phyloP scores from a whole-genome alignment of 2,888 invertebrate genomes.

The Macrosiphum euphorbiae region DNA sequence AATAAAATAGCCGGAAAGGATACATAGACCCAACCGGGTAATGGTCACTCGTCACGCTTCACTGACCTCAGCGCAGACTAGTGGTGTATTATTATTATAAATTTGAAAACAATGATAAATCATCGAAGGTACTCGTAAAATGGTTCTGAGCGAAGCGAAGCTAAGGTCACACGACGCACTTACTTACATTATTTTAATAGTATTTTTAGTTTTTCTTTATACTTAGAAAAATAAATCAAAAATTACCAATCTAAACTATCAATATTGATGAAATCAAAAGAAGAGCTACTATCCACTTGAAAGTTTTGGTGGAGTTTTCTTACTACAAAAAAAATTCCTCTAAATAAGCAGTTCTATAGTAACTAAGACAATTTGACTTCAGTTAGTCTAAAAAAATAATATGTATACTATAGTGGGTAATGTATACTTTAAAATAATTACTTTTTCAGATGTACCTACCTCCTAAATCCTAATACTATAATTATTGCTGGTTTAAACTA shows the following conservation, averaged over 20 bases:
- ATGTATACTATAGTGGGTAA: not conserved
- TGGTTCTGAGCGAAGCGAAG: not conserved
- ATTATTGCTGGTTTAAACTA: not conserved
- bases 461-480: not conserved
- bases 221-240: not conserved
- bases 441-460: not conserved
- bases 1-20: slow-evolving; percentile 9
- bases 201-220: not conserved
- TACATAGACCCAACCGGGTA: not conserved
- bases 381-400: not conserved
- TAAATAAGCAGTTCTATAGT: not conserved
- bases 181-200: not conserved
- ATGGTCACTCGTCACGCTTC: slow-evolving; percentile 8
- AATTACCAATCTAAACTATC: not conserved
- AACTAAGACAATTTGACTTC: not conserved
- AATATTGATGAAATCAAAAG: not conserved
- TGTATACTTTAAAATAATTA: not conserved
- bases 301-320: not conserved
- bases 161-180: not conserved
- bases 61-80: slow-evolving; percentile 9
- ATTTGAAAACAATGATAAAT: slow-evolving; percentile 13
- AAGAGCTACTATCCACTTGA: not conserved
- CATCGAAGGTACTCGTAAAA: not conserved
- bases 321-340: not conserved
- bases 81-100: slow-evolving; percentile 10